Conservation (phyloP, 1,140 invertebrate species). For the Drosophila grimshawi region DNA sequence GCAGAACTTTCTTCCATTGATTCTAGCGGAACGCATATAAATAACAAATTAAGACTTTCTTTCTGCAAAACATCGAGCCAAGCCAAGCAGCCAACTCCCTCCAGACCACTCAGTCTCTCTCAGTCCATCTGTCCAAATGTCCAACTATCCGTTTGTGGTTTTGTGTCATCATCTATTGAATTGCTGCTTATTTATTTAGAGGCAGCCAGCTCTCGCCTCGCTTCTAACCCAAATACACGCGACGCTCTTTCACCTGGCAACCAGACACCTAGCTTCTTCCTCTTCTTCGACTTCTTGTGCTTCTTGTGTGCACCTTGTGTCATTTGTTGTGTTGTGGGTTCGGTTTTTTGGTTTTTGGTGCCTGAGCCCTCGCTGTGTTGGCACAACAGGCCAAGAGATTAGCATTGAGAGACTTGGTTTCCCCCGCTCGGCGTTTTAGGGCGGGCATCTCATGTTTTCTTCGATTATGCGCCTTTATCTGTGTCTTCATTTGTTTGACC, state of each 20-base stretch:
- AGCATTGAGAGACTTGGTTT: constrained; percentile 14
- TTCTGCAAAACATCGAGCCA: constrained; percentile 32
- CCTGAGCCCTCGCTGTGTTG: constrained; percentile 47
- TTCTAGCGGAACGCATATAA: constrained; percentile 76
- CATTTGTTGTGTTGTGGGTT: constrained; percentile 45
- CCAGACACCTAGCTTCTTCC: neutral
- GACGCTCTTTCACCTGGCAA: constrained; percentile 31
- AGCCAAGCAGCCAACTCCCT: neutral
- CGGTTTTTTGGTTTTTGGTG: constrained; percentile 11
- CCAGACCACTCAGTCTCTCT: constrained; percentile 1
- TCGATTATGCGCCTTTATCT: constrained; percentile 75
- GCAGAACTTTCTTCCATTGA: constrained; percentile 79
- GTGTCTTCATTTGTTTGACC: constrained; percentile 79
- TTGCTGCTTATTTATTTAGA: constrained; percentile 36
- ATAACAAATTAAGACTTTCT: constrained; percentile 83
- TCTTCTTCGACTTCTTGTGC: neutral
- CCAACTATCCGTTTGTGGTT: constrained; percentile 41
- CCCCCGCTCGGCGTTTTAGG: constrained; percentile 8
- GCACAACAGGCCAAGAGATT: constrained; percentile 68
- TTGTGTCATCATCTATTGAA: constrained; percentile 72
- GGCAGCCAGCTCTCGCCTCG: constrained; percentile 25
- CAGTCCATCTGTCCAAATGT: constrained; percentile 1
- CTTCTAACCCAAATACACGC: constrained; percentile 67
- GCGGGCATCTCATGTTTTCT: constrained; percentile 17
- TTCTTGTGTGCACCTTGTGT: constrained; percentile 68